A percentile compares a stretch with the other conserved stretches of the same genome.
Conservation (phyloP, 2,113 vertebrate species). For the Artemisiospiza belli region DNA sequence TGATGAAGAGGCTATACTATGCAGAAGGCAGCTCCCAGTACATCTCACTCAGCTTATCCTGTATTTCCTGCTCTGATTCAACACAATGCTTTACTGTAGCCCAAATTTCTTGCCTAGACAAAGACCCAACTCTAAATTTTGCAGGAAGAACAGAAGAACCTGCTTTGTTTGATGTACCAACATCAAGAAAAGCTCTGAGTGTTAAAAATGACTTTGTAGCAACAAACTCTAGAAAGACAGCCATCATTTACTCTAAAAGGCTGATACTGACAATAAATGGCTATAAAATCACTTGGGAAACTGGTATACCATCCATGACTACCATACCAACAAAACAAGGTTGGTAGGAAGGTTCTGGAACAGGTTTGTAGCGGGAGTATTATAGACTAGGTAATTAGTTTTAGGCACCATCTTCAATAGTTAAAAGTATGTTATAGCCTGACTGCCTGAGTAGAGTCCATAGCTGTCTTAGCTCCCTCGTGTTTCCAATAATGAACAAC, state of each 20-base stretch:
- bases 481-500: neutral
- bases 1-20: neutral
- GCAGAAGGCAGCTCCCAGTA: neutral
- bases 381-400: neutral
- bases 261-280: neutral
- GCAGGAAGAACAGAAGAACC: neutral
- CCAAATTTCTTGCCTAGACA: neutral
- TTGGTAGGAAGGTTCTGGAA: neutral
- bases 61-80: neutral
- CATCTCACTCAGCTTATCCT: neutral
- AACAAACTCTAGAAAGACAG: neutral
- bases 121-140: neutral
- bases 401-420: neutral
- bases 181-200: neutral
- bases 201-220: neutral
- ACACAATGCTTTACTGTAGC: neutral
- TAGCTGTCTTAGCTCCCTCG: neutral
- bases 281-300: neutral
- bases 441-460: neutral
- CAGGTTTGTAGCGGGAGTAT: neutral
- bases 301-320: neutral
- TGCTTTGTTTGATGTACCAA: neutral
- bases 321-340: neutral
- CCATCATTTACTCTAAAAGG: neutral
- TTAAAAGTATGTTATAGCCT: neutral